Base-by-base conservation (phyloP, 2,888 invertebrate genomes). In the Spodoptera exigua region DNA sequence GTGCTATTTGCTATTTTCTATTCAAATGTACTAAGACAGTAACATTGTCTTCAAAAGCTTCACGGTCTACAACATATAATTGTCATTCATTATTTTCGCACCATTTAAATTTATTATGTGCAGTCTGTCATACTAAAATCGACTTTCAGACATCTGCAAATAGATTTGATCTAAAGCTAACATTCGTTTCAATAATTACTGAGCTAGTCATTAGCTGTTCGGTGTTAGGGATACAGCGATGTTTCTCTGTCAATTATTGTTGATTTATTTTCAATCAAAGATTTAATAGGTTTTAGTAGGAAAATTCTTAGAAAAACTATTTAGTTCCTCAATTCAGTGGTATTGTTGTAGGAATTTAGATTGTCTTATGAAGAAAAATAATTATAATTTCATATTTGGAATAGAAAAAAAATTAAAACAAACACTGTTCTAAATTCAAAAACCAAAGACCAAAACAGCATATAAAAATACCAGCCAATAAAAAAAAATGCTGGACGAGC, bases 11-110 rank as follows among this genome's bases (percentile, higher is more conserved):
- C 18, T 14, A 39, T 14, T n/a, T n/a, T 27, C 21, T 16, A 27
- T 9, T 9, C 9, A 27, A 27, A 43, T 68, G 47, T 34, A 59
- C 54, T 58, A 51, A 61, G 52, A 68, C 64, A 53, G 58, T 63
- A 27, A 67, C 60, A 55, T 46, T 47, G 64, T 53, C 46, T 61
- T 27, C 27, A 35, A 48, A 35, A 68, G 63, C 67, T 71, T 72
- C 69, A 74, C 73, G 69, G 71, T 75, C 75, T 71, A 75, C 64
- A 78, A 74, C 74, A 57, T 70, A 74, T 67, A 59, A 18, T 51
- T 45, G 60, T 53, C 70, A 61, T 77, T 58, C 41, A 78, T 80
- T 76, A 78, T 69, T 73, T 74, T 76, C 77, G 68, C 73, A 51
- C 76, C 61, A 65, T 64, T 74, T 71, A 70, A 79, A 70, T 76